phyloP scores from a whole-genome alignment of 1,140 invertebrate species.

The Dreissena polymorpha region DNA sequence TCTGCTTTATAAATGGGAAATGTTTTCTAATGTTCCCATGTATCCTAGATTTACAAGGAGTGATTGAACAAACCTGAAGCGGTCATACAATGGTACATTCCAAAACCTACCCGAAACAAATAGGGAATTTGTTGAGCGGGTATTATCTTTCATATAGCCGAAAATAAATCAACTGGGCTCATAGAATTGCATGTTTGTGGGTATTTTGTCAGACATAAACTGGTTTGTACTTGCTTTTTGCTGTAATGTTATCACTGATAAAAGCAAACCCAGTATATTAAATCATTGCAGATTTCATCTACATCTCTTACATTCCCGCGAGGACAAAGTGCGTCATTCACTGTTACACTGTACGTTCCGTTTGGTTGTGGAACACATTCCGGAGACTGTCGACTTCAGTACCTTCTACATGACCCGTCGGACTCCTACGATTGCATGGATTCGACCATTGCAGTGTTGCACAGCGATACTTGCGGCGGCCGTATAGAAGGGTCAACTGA shows the following conservation, averaged over 20 bases:
- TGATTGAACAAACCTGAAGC: no score
- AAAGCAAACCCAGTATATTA: no score
- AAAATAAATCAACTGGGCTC: no score
- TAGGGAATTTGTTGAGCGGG: no score
- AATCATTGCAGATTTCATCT: constrained; percentile 25
- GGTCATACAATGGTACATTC: no score
- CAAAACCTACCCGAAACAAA: neutral
- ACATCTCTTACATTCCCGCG: neutral
- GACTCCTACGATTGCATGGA: constrained; percentile 21
- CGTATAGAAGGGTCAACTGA: constrained; percentile 11
- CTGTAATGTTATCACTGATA: neutral
- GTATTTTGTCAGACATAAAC: neutral
- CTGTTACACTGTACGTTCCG: constrained; percentile 12
- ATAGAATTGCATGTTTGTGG: neutral
- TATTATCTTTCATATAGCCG: neutral
- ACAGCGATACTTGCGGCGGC: constrained; percentile 21
- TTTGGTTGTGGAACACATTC: constrained; percentile 17
- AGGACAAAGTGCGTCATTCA: constrained; percentile 10
- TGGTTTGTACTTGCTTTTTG: neutral
- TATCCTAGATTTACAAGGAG: no score
- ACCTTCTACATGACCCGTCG: constrained; percentile 9
- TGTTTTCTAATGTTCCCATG: no score
- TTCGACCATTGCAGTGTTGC: constrained; percentile 20
- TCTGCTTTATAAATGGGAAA: no score
- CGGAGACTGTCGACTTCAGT: neutral